Evolutionary conservation across 2,113 vertebrate genomes (phyloP).

Genomic region (Phoxinus phoxinus): DNA sequence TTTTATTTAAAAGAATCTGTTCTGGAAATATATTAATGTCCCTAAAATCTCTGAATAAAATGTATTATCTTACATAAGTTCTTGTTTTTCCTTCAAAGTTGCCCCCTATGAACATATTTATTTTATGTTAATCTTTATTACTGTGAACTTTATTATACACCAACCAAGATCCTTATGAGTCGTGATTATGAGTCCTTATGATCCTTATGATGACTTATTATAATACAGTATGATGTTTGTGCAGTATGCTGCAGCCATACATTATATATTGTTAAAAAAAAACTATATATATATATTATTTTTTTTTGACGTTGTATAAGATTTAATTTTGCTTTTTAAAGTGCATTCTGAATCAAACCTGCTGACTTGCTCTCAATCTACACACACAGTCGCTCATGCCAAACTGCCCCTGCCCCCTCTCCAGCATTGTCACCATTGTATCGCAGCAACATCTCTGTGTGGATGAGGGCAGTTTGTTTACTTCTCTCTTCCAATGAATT

Average conservation of each 20-base stretch:
- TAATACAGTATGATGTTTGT: too few relatives aligned
- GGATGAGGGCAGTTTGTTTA: constrained; percentile 32
- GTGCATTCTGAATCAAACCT: constrained; percentile 12
- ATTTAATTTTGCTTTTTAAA: background rate
- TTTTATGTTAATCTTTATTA: background rate
- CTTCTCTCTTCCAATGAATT: background rate
- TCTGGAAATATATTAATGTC: constrained; percentile 76
- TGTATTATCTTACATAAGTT: constrained; percentile 70
- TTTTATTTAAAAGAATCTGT: constrained; percentile 89
- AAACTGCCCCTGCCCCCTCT: background rate
- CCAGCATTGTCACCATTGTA: background rate
- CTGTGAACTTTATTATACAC: background rate
- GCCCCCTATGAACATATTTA: background rate
- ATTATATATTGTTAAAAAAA: background rate
- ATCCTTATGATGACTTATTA: too few relatives aligned
- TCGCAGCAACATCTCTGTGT: background rate
- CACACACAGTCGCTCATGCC: background rate
- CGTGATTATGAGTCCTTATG: too few relatives aligned
- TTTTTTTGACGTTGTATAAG: background rate
- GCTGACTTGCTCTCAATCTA: background rate
- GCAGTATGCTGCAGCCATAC: too few relatives aligned
- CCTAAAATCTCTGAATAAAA: constrained; percentile 77
- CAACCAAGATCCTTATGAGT: background rate
- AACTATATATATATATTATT: too few relatives aligned
- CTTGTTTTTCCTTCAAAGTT: constrained; percentile 9